A percentile compares a stretch with the other conserved stretches of the same genome.
Conservation (phyloP, 2,797 vertebrate genomes). For the Rhinatrema bivittatum region DNA sequence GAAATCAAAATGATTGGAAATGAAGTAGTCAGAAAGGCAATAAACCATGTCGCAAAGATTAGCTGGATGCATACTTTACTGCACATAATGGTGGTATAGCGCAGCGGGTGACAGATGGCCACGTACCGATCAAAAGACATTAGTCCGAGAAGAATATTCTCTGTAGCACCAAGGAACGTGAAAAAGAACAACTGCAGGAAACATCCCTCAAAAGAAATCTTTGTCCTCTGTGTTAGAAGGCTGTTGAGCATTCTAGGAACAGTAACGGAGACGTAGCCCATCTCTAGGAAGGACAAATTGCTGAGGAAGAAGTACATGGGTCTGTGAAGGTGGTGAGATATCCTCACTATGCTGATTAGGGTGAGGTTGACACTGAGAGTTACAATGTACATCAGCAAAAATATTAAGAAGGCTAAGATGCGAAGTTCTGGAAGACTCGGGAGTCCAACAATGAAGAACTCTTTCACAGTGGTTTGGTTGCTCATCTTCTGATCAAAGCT, state of each 20-base stretch:
- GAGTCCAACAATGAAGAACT: background rate
- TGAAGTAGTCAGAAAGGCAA: conserved; percentile 30
- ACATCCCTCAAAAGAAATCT: conserved; percentile 36
- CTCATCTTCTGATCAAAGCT: too few species aligned
- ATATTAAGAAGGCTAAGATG: background rate
- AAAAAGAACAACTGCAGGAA: conserved; percentile 39
- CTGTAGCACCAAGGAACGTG: conserved; percentile 38
- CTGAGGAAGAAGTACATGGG: conserved; percentile 32
- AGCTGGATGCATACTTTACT: conserved; percentile 8
- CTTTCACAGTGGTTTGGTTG: too few species aligned
- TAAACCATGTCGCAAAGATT: conserved; percentile 31
- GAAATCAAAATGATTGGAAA: conserved; percentile 1
- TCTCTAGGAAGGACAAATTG: conserved; percentile 25
- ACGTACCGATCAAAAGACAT: conserved; percentile 47
- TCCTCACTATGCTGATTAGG: background rate
- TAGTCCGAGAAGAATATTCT: conserved; percentile 42
- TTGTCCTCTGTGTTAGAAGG: conserved; percentile 22
- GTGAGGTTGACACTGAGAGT: background rate
- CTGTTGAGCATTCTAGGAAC: conserved; percentile 22
- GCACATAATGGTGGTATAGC: conserved; percentile 39
- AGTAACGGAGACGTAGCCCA: conserved; percentile 22
- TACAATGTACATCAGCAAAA: background rate
- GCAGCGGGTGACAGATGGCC: conserved; percentile 42
- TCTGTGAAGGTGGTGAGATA: conserved; percentile 3
- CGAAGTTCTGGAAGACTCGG: background rate